Base-by-base conservation (phyloP, 2,113 vertebrate genomes). In the Pomatostomus ruficeps region DNA sequence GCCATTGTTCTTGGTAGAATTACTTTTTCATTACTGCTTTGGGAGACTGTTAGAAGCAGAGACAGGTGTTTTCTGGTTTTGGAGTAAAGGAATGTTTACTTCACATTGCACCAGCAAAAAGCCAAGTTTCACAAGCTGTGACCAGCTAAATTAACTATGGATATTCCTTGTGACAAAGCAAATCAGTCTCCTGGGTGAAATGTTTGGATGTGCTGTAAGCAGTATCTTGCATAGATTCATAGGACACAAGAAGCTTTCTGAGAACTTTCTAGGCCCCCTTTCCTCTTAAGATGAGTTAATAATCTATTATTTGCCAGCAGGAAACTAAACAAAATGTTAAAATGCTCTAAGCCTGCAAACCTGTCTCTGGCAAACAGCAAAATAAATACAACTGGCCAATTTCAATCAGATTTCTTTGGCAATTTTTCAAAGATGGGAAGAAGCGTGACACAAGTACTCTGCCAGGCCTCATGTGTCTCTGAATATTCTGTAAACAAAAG, bases 401-500 rank as follows among this genome's bases (percentile, higher is more conserved):
- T 93, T 85, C 59, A 91, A 82, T 79, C 63, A 93, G 46, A 95
- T 82, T 87, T 91, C 61, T 95, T 84, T 94, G 88, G 80, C 75
- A 96, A 52, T 90, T 83, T 97, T 97, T 96, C 87, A 97, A 91
- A 92, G 76, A 74, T 38, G 57, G 49, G 46, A 93, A 96, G 81
- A 92, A 93, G 70, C 5, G 0, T 86, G 92, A 73, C 83, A 79
- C 1, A 1, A 95, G 63, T 58, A 61, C 81, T 93, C 76, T 97
- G 84, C 92, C 74, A 96, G 81, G 58, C 65, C 89, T 97, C 67
- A 6, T n/a, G 66, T 89, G 66, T 91, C 62, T 85, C 49, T 91
- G 71, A 95, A 85, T 95, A 93, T 76, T 93, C 92, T 93, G 71
- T 93, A 97, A 97, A 97, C 88, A 94, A 90, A 84, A 85, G 61